Evolutionary conservation across 1,140 invertebrate species (phyloP).

Genomic region (Brachionus asplanchnoidis): DNA sequence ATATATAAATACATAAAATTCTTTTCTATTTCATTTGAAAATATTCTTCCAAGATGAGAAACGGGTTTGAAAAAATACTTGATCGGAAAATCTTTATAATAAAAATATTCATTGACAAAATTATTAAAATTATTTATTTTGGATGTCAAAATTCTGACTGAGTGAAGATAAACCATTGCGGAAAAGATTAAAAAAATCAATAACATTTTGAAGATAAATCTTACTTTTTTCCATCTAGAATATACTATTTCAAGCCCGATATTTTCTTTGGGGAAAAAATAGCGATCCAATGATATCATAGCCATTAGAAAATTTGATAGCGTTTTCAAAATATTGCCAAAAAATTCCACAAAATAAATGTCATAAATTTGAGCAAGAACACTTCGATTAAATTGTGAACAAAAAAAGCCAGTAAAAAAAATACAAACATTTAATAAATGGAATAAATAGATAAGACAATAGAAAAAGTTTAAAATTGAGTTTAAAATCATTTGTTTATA

Average conservation of each 20-base stretch:
- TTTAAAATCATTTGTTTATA: not conserved
- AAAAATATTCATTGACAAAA: not conserved
- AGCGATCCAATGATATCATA: not conserved
- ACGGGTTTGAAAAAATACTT: not conserved
- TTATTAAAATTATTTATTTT: not conserved
- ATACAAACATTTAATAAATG: not conserved
- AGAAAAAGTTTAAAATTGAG: not conserved
- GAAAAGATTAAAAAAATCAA: not conserved
- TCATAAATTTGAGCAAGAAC: not conserved
- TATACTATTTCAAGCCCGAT: not conserved
- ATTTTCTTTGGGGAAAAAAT: not conserved
- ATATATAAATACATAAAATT: not conserved
- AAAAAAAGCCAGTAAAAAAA: not conserved
- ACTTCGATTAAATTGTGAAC: not conserved
- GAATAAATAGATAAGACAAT: not conserved
- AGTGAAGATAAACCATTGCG: not conserved
- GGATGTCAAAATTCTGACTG: not conserved
- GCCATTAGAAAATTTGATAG: not conserved
- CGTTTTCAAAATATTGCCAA: not conserved
- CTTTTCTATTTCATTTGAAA: not conserved
- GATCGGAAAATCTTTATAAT: not conserved
- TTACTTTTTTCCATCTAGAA: not conserved
- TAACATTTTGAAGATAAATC: not conserved
- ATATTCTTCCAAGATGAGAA: not conserved
- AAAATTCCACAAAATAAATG: not conserved